Base-by-base conservation (phyloP, 2,888 invertebrate genomes). In the Agrilus mali region DNA sequence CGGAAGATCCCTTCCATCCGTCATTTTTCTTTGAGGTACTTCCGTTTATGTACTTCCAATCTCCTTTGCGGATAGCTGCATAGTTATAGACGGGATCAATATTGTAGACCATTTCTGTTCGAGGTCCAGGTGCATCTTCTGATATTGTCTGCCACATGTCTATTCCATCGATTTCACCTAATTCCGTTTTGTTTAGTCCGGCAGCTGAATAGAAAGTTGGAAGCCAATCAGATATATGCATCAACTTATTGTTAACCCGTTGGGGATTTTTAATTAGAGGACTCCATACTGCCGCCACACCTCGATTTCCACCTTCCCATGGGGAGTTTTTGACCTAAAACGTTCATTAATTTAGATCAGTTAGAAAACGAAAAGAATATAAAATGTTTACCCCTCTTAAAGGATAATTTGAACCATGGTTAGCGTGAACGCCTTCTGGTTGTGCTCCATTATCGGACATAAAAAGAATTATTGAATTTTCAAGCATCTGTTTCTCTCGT, bases 391-490 rank as follows among this genome's bases (percentile, higher is more conserved):
- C 86, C 33, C 87, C 87, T 63, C 81, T 73, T 10, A 87, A 63
- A 13, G 88, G 87, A 71, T 77, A 84, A 65, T 88, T 88, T 10
- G 85, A 86, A 4, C 82, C 87, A 43, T 78, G 77, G 63, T 90
- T 93, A 22, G 73, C 64, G 56, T 82, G 79, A 40, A 73, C 60
- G 0, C 87, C 89, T 49, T 75, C 69, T 1, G 87, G 80, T 37
- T 86, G 84, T 0, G 82, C 88, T 1, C 92, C 90, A 61, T 94
- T 94, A 61, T 95, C 95, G 12, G 90, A 84, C 56, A 84, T 78
- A 61, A 95, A 95, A 1, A 89, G 66, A 40, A 96, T 75, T 36
- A 95, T 78, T 1, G 90, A 86, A 60, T 94, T 84, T 42, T 87
- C 72, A 51, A 93, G 67, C 70, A 90, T 82, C 7, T 73, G 73